Percentiles rank a stretch among this genome's conserved stretches.
Conservation (phyloP, 2,888 invertebrate species). For the Tortrix viridana region DNA sequence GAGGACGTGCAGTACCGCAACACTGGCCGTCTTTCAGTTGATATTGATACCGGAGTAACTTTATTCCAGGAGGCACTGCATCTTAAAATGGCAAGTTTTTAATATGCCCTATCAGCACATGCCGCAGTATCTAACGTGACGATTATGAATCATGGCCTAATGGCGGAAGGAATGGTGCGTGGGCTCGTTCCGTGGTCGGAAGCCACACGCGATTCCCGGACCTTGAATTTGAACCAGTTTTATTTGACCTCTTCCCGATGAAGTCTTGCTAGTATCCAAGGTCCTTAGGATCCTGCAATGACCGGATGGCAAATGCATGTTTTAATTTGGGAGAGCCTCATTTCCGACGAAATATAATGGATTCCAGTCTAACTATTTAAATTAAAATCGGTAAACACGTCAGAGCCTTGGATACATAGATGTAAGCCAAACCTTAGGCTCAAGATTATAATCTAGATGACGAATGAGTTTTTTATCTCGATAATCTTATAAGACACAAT, state of each 20-base stretch:
- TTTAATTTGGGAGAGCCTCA: no score
- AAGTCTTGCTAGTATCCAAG: background rate
- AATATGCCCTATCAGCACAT: no score
- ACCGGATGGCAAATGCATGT: no score
- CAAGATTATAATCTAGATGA: slow-evolving; percentile 16
- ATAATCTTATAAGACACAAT: slow-evolving; percentile 3
- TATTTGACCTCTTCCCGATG: slow-evolving; percentile 6
- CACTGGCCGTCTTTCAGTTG: no score
- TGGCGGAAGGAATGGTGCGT: slow-evolving; percentile 3
- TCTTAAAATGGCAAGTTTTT: no score
- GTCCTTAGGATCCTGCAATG: no score
- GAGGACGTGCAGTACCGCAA: no score
- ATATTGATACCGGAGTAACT: no score
- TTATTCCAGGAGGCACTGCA: no score
- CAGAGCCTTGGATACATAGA: background rate
- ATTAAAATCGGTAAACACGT: background rate
- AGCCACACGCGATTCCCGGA: background rate
- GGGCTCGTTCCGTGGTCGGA: background rate
- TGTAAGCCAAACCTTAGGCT: background rate
- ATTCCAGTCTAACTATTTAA: no score
- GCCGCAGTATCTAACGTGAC: background rate
- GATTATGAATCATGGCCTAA: slow-evolving; percentile 3
- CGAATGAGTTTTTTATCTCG: slow-evolving; percentile 20
- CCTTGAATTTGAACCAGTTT: slow-evolving; percentile 20
- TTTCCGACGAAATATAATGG: no score